A percentile compares a stretch with the other conserved stretches of the same genome.
phyloP scores from a whole-genome alignment of 1,140 invertebrate genomes.

The Drosophila kikkawai region DNA sequence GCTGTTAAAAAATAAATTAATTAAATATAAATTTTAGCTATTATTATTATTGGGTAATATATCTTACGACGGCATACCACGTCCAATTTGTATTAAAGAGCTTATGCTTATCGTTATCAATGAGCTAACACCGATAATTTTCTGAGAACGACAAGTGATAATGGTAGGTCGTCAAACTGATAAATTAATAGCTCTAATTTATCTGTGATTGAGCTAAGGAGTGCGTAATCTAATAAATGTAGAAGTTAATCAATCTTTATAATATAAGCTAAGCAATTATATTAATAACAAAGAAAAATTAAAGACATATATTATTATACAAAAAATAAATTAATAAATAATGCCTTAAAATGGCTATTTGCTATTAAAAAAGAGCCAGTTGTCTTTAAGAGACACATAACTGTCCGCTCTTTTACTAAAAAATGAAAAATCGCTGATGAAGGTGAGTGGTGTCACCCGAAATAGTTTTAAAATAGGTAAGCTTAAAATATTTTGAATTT shows the following conservation, averaged over 20 bases:
- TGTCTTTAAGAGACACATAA: too few species aligned
- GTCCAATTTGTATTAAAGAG: background rate
- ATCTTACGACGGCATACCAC: background rate
- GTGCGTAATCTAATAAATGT: background rate
- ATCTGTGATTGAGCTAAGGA: background rate
- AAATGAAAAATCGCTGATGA: too few species aligned
- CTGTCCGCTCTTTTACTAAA: too few species aligned
- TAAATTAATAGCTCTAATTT: constrained; percentile 3
- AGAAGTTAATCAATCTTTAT: background rate
- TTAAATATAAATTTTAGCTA: background rate
- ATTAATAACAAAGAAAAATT: background rate
- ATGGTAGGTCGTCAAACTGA: background rate
- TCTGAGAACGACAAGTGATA: background rate
- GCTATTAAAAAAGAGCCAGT: too few species aligned
- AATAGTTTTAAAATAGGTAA: too few species aligned
- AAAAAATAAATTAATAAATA: too few species aligned
- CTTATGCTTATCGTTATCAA: constrained; percentile 1
- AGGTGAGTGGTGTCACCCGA: too few species aligned
- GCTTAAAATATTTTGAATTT: too few species aligned
- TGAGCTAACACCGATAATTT: background rate
- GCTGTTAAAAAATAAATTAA: background rate
- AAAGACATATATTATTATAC: too few species aligned
- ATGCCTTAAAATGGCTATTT: too few species aligned
- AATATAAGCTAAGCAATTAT: background rate
- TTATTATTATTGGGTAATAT: background rate